Percentiles rank a stretch among this genome's conserved stretches.
These are phyloP conservation scores for Varanus komodoensis DNA, from an alignment of 2,113 vertebrate species.

Conservation along the genomic window DNA sequence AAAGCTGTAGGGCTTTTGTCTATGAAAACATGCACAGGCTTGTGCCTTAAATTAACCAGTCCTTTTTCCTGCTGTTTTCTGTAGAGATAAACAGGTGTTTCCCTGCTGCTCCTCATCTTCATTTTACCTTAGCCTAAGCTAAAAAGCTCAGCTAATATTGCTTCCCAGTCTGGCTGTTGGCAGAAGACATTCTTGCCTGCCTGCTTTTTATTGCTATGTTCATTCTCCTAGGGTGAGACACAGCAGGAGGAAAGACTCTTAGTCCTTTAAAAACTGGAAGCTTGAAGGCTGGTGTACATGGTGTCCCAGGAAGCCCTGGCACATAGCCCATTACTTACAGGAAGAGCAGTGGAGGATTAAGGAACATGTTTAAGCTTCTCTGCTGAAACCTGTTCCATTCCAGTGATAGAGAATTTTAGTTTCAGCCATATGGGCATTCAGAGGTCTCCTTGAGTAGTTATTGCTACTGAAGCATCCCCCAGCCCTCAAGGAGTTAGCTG, in stretches of 20 bases:
- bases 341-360: not conserved
- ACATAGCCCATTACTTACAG: not conserved
- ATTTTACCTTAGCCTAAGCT: not conserved
- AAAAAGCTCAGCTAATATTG: not conserved
- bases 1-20: too few relatives aligned
- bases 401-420: not conserved
- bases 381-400: not conserved
- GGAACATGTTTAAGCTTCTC: not conserved
- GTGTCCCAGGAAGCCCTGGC: not conserved
- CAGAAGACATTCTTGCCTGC: not conserved
- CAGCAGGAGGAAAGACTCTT: not conserved
- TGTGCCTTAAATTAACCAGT: not conserved
- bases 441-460: not conserved
- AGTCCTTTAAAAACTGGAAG: not conserved
- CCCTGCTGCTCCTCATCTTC: not conserved
- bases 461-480: not conserved
- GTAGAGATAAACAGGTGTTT: not conserved
- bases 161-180: not conserved
- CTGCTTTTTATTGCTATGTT: not conserved
- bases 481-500: not conserved
- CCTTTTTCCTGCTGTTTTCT: not conserved
- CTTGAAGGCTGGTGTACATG: not conserved
- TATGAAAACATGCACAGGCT: too few relatives aligned
- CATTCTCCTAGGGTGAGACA: not conserved
- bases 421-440: not conserved